A percentile compares a stretch with the other conserved stretches of the same genome.
These are phyloP conservation scores for Poeciliopsis paucimaculata DNA, from an alignment of 2,797 vertebrate species.

Conservation along the genomic window DNA sequence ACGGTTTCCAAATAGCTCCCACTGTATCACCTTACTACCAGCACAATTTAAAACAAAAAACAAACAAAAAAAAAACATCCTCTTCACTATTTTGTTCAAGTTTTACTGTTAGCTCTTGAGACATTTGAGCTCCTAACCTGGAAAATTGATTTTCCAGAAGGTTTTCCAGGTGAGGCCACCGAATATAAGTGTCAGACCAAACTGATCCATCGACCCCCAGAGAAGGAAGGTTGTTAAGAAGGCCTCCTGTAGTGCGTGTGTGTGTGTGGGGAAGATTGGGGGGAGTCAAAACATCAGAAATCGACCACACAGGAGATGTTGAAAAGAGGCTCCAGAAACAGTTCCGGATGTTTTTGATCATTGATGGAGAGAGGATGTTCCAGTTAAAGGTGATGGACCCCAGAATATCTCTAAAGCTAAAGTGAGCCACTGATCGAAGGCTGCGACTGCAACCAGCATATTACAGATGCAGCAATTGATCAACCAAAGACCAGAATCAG, in stretches of 20 bases:
- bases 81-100: slow-evolving; percentile 6
- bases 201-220: slow-evolving; percentile 38
- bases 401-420: slow-evolving; percentile 57
- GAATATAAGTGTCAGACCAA: slow-evolving; percentile 22
- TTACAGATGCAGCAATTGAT: slow-evolving; percentile 18
- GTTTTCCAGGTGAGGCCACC: slow-evolving; percentile 23
- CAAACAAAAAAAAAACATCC: not conserved
- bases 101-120: slow-evolving; percentile 6
- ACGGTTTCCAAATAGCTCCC: slow-evolving; percentile 55
- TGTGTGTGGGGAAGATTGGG: not conserved
- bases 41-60: not conserved
- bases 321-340: slow-evolving; percentile 56
- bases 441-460: not conserved
- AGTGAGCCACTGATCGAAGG: slow-evolving; percentile 60
- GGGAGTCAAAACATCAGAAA: slow-evolving; percentile 25
- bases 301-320: slow-evolving; percentile 59
- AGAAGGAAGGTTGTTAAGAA: slow-evolving; percentile 43
- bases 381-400: slow-evolving; percentile 55
- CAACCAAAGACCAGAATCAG: not conserved
- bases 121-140: slow-evolving; percentile 8
- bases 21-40: slow-evolving; percentile 29
- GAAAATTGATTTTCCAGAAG: slow-evolving; percentile 9
- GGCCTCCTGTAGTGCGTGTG: slow-evolving; percentile 21
- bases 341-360: slow-evolving; percentile 57
- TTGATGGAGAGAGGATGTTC: slow-evolving; percentile 49